Base-by-base conservation (phyloP, 2,113 vertebrate species). In the Maccullochella peelii region DNA sequence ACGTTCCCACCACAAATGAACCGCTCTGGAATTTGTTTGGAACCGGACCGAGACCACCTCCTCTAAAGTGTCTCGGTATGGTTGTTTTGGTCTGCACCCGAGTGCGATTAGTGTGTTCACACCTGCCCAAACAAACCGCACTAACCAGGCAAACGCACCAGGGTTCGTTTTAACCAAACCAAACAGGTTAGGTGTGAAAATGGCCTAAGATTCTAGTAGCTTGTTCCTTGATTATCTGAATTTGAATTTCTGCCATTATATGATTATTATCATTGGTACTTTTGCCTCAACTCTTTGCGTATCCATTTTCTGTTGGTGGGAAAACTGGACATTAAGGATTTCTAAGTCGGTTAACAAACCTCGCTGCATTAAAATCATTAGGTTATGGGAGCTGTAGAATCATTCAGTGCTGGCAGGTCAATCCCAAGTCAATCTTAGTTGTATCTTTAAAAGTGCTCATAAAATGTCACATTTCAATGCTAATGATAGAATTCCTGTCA, bases 271-370 rank as follows among this genome's bases (percentile, higher is more conserved):
- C 50, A 58, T 80, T 55, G 79, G 54, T 30, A 50, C n/a, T n/a
- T 55, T 21, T n/a, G 40, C 42, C 12, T 30, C 5, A 52, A 54
- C 33, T 50, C 4, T 54, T n/a, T 44, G 59, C 49, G 62, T 54
- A 55, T 54, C 25, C 18, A 40, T 69, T 70, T 47, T 66, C 59
- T 54, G 75, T 55, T 79, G 36, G 38, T 67, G 82, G 54, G 21
- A 23, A 75, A 71, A 68, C 23, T 63, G 61, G 33, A 63, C 18
- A 63, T 63, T 63, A 21, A 20, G 20, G 61, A 23, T 30, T 62
- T 36, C 7, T 7, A 42, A 61, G 58, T 61, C 27, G 36, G 36
- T 25, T 11, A 8, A 49, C 36, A 55, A 66, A 79, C 65, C 54
- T 25, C 23, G 49, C 44, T 55, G 23, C 38, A 21, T 36, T 25